These are phyloP conservation scores for Cancer borealis DNA, from an alignment of 2,888 invertebrate species.

Conservation along the genomic window DNA sequence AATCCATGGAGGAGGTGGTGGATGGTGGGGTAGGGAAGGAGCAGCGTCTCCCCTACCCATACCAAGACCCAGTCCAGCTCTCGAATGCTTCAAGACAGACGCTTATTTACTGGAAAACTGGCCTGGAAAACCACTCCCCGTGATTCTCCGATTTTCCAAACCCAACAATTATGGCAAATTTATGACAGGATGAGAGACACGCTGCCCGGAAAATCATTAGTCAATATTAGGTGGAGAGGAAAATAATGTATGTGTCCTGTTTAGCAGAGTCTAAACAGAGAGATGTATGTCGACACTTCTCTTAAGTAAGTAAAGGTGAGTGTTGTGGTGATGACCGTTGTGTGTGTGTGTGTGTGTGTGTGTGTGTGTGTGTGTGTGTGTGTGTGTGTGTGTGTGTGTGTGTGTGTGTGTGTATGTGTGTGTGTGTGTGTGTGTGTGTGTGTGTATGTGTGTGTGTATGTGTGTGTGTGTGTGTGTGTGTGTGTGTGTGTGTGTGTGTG, in stretches of 20 bases:
- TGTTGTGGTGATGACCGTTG: neutral
- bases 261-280: neutral
- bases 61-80: neutral
- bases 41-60: neutral
- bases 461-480: too few species aligned
- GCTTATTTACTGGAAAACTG: neutral
- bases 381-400: constrained; percentile 40
- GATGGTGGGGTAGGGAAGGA: neutral
- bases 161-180: constrained; percentile 29
- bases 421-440: neutral
- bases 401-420: constrained; percentile 16
- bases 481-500: neutral
- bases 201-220: neutral
- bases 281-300: constrained; percentile 5
- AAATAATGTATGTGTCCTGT: constrained; percentile 11
- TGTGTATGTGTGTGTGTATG: too few species aligned
- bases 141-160: constrained; percentile 5
- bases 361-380: constrained; percentile 28
- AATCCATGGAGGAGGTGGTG: neutral
- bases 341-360: constrained; percentile 23
- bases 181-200: neutral
- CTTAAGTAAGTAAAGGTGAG: neutral
- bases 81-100: neutral
- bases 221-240: constrained; percentile 4
- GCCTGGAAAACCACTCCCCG: neutral